Percentiles rank a stretch among this genome's conserved stretches.
These are phyloP conservation scores for Tachystola acroxantha DNA, from an alignment of 2,888 invertebrate species.

Conservation along the genomic window DNA sequence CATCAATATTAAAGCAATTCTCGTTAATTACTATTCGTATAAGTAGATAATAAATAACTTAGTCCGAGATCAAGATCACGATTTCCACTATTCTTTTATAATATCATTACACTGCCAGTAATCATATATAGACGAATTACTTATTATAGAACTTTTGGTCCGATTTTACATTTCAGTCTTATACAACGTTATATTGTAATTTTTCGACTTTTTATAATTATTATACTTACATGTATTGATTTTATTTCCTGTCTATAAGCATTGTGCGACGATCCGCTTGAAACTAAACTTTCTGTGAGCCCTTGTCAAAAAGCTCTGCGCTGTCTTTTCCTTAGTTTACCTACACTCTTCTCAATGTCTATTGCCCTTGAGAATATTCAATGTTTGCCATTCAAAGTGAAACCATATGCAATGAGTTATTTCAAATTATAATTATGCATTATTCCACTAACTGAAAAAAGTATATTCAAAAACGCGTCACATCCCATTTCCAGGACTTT, in stretches of 20 bases:
- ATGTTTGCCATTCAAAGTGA: no score
- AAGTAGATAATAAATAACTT: slow-evolving; percentile 58
- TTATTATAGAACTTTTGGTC: slow-evolving; percentile 66
- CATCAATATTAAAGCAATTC: slow-evolving; percentile 70
- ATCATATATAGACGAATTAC: slow-evolving; percentile 54
- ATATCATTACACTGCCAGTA: slow-evolving; percentile 43
- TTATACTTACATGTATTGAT: slow-evolving; percentile 32
- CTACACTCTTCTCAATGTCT: no score
- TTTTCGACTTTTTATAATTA: slow-evolving; percentile 62
- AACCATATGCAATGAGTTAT: no score
- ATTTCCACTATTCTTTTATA: slow-evolving; percentile 47
- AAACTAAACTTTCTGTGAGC: background rate
- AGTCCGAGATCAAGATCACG: slow-evolving; percentile 34
- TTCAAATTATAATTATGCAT: no score
- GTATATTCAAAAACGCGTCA: no score
- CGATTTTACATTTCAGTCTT: slow-evolving; percentile 75
- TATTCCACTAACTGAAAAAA: no score
- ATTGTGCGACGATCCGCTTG: slow-evolving; percentile 14
- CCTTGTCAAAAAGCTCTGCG: slow-evolving; percentile 52
- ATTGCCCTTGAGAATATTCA: no score
- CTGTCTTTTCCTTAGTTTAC: no score
- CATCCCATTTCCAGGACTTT: no score
- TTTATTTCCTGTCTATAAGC: slow-evolving; percentile 20
- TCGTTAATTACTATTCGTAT: slow-evolving; percentile 71
- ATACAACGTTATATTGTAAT: slow-evolving; percentile 67